Conservation (phyloP, 2,797 vertebrate species). For the Merluccius polli region DNA sequence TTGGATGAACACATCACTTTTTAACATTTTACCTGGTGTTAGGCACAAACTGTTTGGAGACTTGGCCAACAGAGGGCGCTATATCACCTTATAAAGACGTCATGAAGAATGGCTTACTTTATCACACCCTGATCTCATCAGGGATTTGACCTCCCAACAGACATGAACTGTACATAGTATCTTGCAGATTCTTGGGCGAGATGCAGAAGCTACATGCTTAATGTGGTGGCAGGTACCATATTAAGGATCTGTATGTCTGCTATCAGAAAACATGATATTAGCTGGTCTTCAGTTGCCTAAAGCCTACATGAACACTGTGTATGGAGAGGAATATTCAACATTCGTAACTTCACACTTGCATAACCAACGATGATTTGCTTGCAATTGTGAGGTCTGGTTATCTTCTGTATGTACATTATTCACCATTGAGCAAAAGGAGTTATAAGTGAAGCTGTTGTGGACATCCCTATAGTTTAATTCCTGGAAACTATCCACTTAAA, state of each 20-base stretch:
- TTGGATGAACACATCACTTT: too few relatives aligned
- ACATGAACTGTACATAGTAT: background rate
- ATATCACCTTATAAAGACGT: background rate
- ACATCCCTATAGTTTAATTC: constrained; percentile 7
- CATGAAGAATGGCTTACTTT: background rate
- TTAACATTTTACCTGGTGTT: background rate
- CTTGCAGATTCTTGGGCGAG: background rate
- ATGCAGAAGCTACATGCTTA: background rate
- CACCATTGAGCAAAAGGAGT: background rate
- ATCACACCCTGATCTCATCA: background rate
- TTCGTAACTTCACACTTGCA: background rate
- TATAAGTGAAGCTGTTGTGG: background rate
- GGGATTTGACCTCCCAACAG: background rate
- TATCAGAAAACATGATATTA: background rate
- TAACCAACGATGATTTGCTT: background rate
- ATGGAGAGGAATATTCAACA: background rate
- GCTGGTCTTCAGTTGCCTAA: background rate
- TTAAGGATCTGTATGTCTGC: background rate
- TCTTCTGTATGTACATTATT: background rate
- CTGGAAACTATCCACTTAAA: constrained; percentile 2
- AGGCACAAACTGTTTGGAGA: background rate
- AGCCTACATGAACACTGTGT: background rate
- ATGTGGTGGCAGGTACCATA: background rate
- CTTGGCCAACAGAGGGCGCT: background rate
- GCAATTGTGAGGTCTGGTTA: background rate